These are phyloP conservation scores for Pagetopsis macropterus DNA, from an alignment of 2,797 vertebrate species.

Conservation along the genomic window DNA sequence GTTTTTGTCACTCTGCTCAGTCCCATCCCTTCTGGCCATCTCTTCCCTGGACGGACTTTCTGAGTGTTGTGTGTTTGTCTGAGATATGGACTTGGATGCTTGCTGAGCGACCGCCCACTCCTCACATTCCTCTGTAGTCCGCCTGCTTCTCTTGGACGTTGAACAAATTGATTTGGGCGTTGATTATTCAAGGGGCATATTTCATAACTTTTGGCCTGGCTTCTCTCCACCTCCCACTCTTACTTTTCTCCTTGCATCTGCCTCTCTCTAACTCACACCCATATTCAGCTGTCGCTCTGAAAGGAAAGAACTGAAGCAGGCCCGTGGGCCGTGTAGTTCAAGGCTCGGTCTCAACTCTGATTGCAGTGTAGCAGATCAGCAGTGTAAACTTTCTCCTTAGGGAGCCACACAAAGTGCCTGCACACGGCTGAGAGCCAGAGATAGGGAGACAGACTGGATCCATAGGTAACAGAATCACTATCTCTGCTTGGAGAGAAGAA, in stretches of 20 bases:
- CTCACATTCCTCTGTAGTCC: conserved; percentile 71
- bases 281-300: conserved; percentile 57
- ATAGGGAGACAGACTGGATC: conserved; percentile 56
- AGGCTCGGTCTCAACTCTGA: conserved; percentile 55
- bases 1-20: conserved; percentile 32
- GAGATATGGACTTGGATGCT: conserved; percentile 74
- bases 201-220: conserved; percentile 70
- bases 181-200: conserved; percentile 74
- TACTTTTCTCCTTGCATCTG: conserved; percentile 34
- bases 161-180: conserved; percentile 76
- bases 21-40: conserved; percentile 63
- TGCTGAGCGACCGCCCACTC: conserved; percentile 61
- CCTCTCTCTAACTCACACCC: conserved; percentile 39
- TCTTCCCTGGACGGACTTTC: conserved; percentile 48
- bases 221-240: conserved; percentile 51
- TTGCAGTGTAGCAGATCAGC: conserved; percentile 54
- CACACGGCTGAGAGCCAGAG: conserved; percentile 43
- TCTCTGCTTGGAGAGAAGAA: conserved; percentile 31
- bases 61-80: conserved; percentile 70
- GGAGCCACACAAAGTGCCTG: conserved; percentile 41
- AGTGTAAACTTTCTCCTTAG: conserved; percentile 58
- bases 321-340: conserved; percentile 52
- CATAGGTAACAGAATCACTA: conserved; percentile 38
- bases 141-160: conserved; percentile 61
- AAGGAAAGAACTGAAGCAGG: conserved; percentile 45